Evolutionary conservation across 2,113 vertebrate species (phyloP), one percentile per base, ranked within the genome.

Genomic region (Nothocercus julius): DNA sequence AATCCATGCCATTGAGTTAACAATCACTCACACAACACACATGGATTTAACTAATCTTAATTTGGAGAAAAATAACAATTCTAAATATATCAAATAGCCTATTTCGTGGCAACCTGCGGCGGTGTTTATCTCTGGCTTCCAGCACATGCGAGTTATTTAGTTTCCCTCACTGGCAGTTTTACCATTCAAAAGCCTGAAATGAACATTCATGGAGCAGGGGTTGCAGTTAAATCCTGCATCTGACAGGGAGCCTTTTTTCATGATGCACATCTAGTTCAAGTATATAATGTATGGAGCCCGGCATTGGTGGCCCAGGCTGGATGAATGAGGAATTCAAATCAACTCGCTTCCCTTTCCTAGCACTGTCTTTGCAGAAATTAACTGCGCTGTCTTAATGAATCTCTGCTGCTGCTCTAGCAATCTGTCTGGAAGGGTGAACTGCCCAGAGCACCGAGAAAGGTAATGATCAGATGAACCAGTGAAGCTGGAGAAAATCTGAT

Each of bases 1-100:
- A 98, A 98, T 98, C 97, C 97, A 89, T 91, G 92, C 96, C 96
- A 96, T 96, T 96, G 95, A 97, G 96, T 97, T 97, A 98, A 97
- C 96, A 97, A 97, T 97, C 97, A 97, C 92, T 97, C 93, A 96
- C 92, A 95, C 95, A 94, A 97, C 95, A 95, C 95, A 96, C 97
- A 97, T 84, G 97, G 97, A 98, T 98, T 98, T 98, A 96, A 97
- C 97, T 97, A 96, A 98, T 98, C 97, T 98, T 97, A 97, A 98
- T 98, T 97, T 98, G 95, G 96, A 98, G 89, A 94, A 97, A 98
- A 98, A 98, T 98, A 98, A 96, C 97, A 98, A 98, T 98, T 98
- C 97, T 96, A 98, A 97, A 97, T 96, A 96, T 97, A 98, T 97
- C 97, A 97, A 97, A 97, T 93, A 90, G 90, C 87, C 94, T 95